Evolutionary conservation across 2,797 vertebrate species (phyloP), one percentile per base, ranked within the genome.

Genomic region (Acanthopagrus latus): DNA sequence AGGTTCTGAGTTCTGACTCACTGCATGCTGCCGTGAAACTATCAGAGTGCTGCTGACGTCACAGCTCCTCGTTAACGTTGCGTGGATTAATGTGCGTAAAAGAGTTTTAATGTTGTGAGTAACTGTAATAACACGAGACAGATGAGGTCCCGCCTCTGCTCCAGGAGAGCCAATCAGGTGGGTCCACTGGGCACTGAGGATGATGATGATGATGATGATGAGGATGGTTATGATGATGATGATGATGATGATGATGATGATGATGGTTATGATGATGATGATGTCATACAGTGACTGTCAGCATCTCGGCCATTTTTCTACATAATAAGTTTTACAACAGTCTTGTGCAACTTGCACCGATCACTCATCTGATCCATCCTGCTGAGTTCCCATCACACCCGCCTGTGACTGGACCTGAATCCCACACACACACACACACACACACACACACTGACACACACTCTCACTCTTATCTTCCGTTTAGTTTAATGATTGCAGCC

Each of bases 1-100:
- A 65, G 80, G n/a, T n/a, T n/a, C n/a, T n/a, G n/a, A n/a, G 55
- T 7, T 16, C 23, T 94, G 91, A 91, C 66, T 94, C 88, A 93
- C 76, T 83, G 41, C 46, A 84, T 75, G 23, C 3, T 25, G 3
- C 11, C 7, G 12, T 11, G 44, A 2, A 59, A 16, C 44, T 11
- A 2, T 56, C 3, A 16, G 1, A 50, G 25, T 25, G n/a, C 41
- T 18, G 20, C 1, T 85, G 76, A 79, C 81, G 72, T 78, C 79
- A 83, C 3, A 72, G 9, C 2, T 14, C 10, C 7, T 9, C 18
- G 16, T n/a, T 55, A 23, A 43, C 14, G 23, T 14, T 33, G 47
- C 4, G 5, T 46, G 62, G 25, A 25, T 25, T 25, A 18, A 43
- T 44, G 12, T 85, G 47, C 62, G 44, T 27, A 60, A 6, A 60